These are phyloP conservation scores for Luperina nickerlii DNA, from an alignment of 2,888 invertebrate species.

Conservation along the genomic window DNA sequence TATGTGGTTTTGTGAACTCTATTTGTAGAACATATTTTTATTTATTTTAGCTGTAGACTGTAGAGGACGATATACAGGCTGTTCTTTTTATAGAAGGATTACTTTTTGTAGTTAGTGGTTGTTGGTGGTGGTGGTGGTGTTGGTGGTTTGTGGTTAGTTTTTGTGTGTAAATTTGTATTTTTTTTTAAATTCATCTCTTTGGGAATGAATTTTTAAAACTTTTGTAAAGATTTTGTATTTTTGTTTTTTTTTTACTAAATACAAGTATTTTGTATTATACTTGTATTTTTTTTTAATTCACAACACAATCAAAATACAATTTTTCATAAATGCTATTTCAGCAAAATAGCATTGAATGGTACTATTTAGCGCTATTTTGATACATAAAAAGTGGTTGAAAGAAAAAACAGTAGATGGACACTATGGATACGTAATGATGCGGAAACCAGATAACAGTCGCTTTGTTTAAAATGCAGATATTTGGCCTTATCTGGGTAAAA, in stretches of 20 bases:
- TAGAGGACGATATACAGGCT: background rate
- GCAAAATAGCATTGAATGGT: background rate
- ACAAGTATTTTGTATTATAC: no score
- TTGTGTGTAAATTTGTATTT: no score
- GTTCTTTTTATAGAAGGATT: background rate
- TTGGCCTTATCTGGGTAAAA: background rate
- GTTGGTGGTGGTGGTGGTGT: no score
- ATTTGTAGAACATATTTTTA: slow-evolving; percentile 14
- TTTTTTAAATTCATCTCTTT: no score
- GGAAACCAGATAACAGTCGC: slow-evolving; percentile 13
- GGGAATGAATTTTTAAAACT: background rate
- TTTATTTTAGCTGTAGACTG: slow-evolving; percentile 24
- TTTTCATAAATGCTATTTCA: background rate
- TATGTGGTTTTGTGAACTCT: slow-evolving; percentile 36
- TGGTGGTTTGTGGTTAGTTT: no score
- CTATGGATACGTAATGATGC: slow-evolving; percentile 12
- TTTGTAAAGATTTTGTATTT: no score
- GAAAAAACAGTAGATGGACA: background rate
- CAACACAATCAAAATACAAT: no score
- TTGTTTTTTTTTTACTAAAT: no score
- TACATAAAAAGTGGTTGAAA: no score
- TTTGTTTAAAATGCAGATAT: background rate
- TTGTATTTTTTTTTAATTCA: no score
- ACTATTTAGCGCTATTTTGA: no score
- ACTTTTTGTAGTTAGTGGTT: background rate